Base-by-base conservation (phyloP, 1,140 invertebrate species). In the Leptopilina clavipes region DNA sequence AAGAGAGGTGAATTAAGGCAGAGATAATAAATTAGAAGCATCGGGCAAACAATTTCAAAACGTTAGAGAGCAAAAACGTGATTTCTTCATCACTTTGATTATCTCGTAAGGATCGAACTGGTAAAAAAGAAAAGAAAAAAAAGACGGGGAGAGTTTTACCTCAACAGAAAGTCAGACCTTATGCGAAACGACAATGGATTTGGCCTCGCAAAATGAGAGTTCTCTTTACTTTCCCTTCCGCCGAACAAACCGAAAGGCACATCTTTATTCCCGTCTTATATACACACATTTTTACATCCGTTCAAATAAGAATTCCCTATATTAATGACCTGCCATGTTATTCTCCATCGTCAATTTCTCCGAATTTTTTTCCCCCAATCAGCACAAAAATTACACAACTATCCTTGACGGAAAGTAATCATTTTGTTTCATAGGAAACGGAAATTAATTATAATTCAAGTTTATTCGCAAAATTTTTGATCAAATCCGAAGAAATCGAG, bases 211-310 rank as follows among this genome's bases (percentile, higher is more conserved):
- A 65, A 18, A 70, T 79, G 79, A 84, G 81, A 83, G 81, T 84
- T 80, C 78, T 74, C 80, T 84, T 40, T 81, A 85, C 84, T 86
- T 86, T 86, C 84, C 77, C 82, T 85, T 40, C 6, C 76, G 76
- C 76, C 25, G 54, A 80, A 79, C 54, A 76, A 84, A 76, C 81
- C 75, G 74, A 82, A 40, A 83, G 75, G 73, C 78, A 56, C 40
- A 79, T 78, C 73, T 78, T 80, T 76, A 75, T 76, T 81, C 73
- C 10, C 6, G 12, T 65, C 59, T 65, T 22, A 22, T 9, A n/a
- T 10, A 37, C 14, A 37, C n/a, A 37, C 25, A 65, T 65, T 65
- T 65, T 65, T 65, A 65, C 22, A 22, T 14, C 3, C 22, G 14
- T n/a, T 65, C 59, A 65, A 65, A 65, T 19, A 22, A 31, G 22